A percentile compares a stretch with the other conserved stretches of the same genome.
Conservation (phyloP, 2,113 vertebrate species). For the Sinocyclocheilus anshuiensis region DNA sequence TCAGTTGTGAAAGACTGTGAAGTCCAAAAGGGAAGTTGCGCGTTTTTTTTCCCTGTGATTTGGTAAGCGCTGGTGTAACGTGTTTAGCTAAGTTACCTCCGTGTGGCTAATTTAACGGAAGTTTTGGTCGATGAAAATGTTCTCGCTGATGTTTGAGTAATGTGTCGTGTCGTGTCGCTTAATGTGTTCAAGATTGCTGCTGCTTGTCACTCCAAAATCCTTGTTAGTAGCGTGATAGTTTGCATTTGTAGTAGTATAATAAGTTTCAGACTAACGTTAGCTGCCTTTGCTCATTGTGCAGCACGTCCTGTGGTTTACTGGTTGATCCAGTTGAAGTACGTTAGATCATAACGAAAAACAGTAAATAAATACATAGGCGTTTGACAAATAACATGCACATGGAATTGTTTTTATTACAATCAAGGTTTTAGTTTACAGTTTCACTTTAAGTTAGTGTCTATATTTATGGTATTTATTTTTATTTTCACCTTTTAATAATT, state of each 20-base stretch:
- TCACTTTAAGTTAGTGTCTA: not conserved
- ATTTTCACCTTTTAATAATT: not conserved
- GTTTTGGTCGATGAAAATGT: not conserved
- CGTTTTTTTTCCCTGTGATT: not conserved
- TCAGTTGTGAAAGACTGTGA: too few relatives aligned
- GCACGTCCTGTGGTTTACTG: not conserved
- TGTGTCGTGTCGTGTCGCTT: not conserved
- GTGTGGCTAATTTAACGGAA: not conserved
- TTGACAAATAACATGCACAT: not conserved
- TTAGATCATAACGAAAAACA: not conserved
- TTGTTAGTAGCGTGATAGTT: not conserved
- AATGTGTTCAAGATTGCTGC: not conserved
- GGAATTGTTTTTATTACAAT: not conserved
- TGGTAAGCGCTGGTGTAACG: slow-evolving; percentile 1
- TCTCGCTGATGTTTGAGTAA: not conserved
- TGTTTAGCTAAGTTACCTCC: not conserved
- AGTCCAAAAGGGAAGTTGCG: not conserved
- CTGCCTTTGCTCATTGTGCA: not conserved
- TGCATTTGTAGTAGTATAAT: not conserved
- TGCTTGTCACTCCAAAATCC: not conserved
- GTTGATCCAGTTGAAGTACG: not conserved
- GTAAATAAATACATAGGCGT: not conserved
- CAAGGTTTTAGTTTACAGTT: not conserved
- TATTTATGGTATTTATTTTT: not conserved
- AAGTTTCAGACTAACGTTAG: not conserved